phyloP scores from a whole-genome alignment of 2,888 invertebrate genomes.

The Calameuta idolon region DNA sequence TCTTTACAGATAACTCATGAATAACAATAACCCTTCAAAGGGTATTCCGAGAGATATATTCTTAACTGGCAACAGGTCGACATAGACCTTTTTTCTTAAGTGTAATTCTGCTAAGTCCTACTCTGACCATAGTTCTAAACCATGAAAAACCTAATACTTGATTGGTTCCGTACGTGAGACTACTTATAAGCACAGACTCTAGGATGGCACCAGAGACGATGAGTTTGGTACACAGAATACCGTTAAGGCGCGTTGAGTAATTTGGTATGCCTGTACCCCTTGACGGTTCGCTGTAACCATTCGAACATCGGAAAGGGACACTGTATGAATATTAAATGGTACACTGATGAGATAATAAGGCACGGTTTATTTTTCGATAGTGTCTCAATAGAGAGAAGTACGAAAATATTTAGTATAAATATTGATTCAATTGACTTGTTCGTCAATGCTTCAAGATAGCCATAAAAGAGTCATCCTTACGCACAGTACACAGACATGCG shows the following conservation, averaged over 20 bases:
- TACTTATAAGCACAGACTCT: not conserved
- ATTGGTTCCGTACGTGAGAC: not conserved
- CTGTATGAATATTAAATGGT: not conserved
- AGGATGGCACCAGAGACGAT: not conserved
- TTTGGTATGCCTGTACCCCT: conserved; percentile 7
- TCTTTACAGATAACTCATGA: not conserved
- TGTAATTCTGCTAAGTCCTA: not conserved
- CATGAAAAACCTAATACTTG: not conserved
- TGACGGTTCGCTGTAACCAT: not conserved
- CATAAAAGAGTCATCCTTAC: not conserved
- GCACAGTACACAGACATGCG: not conserved
- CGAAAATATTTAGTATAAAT: too few species aligned
- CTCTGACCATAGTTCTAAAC: not conserved
- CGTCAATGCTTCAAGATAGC: not conserved
- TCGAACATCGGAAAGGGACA: not conserved
- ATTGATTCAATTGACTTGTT: not conserved
- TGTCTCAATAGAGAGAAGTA: not conserved
- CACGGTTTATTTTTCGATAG: not conserved
- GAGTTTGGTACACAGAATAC: conserved; percentile 19
- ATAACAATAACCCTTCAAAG: not conserved
- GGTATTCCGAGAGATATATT: not conserved
- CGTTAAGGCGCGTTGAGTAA: conserved; percentile 20
- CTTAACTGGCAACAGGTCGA: not conserved
- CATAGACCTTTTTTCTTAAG: not conserved
- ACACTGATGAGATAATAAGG: not conserved